A percentile compares a stretch with the other conserved stretches of the same genome.
phyloP scores from a whole-genome alignment of 1,140 invertebrate species.

The Ceratina calcarata region DNA sequence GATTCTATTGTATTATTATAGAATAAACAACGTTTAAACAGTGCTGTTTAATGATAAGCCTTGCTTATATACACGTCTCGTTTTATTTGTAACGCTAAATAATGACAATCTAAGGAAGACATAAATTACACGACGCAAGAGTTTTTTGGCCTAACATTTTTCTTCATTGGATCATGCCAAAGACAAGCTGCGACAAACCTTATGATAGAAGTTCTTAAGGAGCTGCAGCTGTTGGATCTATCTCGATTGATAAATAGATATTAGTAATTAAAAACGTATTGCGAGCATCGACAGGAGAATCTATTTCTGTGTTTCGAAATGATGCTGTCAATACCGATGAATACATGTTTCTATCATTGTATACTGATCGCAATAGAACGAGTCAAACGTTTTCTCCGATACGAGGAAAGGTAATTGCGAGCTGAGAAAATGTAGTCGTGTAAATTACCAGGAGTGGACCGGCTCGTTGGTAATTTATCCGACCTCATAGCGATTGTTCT shows the following conservation, averaged over 20 bases:
- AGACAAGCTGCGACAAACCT: slow-evolving; percentile 1
- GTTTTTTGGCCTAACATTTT: slow-evolving; percentile 47
- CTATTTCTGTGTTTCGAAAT: slow-evolving; percentile 33
- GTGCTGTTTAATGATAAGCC: slow-evolving; percentile 31
- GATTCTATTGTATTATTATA: background rate
- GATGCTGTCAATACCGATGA: slow-evolving; percentile 44
- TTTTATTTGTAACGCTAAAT: slow-evolving; percentile 17
- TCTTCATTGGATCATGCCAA: slow-evolving; percentile 15
- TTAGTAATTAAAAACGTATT: slow-evolving; percentile 5
- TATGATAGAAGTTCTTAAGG: too few species aligned
- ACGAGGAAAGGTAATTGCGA: slow-evolving; percentile 34
- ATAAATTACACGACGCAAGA: slow-evolving; percentile 16
- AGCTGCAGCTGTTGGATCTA: slow-evolving; percentile 21
- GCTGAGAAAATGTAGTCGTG: slow-evolving; percentile 30
- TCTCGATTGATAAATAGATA: slow-evolving; percentile 35
- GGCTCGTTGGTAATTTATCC: slow-evolving; percentile 53
- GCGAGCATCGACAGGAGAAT: slow-evolving; percentile 34
- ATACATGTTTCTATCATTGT: slow-evolving; percentile 37
- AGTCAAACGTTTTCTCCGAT: slow-evolving; percentile 23
- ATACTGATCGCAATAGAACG: slow-evolving; percentile 21
- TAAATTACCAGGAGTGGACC: slow-evolving; percentile 46
- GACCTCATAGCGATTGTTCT: slow-evolving; percentile 49
- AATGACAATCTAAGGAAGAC: slow-evolving; percentile 38
- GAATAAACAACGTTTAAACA: slow-evolving; percentile 39
- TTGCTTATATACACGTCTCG: slow-evolving; percentile 12